Evolutionary conservation across 2,113 vertebrate genomes (phyloP).

Genomic region (Etheostoma spectabile): DNA sequence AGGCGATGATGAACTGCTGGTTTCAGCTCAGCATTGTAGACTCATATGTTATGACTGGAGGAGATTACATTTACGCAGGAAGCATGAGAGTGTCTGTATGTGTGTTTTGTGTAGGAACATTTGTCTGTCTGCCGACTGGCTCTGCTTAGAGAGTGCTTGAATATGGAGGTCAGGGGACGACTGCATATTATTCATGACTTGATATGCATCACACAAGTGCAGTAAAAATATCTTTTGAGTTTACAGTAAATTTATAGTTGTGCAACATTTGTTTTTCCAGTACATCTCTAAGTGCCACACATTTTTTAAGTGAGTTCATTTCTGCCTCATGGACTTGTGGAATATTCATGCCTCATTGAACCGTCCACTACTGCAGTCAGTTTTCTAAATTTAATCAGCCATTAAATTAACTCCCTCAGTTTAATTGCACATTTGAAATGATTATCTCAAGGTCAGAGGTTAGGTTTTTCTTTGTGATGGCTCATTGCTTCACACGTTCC

Average conservation of each 20-base stretch:
- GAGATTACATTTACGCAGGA: slow-evolving; percentile 63
- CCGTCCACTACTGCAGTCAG: slow-evolving; percentile 41
- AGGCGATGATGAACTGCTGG: slow-evolving; percentile 68
- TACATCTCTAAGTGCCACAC: slow-evolving; percentile 29
- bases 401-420: slow-evolving; percentile 70
- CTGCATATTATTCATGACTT: slow-evolving; percentile 19
- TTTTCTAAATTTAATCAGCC: slow-evolving; percentile 69
- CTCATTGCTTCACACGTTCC: slow-evolving; percentile 24
- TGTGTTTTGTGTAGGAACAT: neutral
- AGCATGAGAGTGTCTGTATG: slow-evolving; percentile 10
- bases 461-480: slow-evolving; percentile 27
- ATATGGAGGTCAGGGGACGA: slow-evolving; percentile 8
- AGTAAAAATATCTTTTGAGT: slow-evolving; percentile 2
- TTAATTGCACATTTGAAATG: slow-evolving; percentile 67
- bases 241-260: neutral
- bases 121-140: neutral
- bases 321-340: slow-evolving; percentile 51
- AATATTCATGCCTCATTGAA: slow-evolving; percentile 59
- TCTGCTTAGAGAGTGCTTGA: slow-evolving; percentile 8
- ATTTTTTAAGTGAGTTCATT: slow-evolving; percentile 35
- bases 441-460: slow-evolving; percentile 54
- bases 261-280: slow-evolving; percentile 13
- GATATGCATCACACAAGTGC: slow-evolving; percentile 22
- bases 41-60: slow-evolving; percentile 60
- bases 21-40: slow-evolving; percentile 45